phyloP scores from a whole-genome alignment of 2,888 invertebrate species.

The Microctonus aethiopoides region DNA sequence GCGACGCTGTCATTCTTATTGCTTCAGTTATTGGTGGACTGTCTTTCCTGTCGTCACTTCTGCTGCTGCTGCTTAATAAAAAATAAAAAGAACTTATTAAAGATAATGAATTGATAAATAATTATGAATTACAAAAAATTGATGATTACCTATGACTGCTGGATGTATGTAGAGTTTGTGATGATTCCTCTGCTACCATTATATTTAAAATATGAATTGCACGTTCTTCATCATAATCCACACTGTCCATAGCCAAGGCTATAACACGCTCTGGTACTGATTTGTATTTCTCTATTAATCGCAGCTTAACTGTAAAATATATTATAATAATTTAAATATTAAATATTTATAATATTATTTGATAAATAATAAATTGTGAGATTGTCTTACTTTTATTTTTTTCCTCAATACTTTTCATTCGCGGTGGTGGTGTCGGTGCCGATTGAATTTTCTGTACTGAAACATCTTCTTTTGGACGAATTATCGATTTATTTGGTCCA shows the following conservation, averaged over 20 bases:
- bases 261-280: slow-evolving; percentile 84
- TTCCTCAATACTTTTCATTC: slow-evolving; percentile 77
- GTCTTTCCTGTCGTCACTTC: slow-evolving; percentile 61
- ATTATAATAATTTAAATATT: slow-evolving; percentile 9
- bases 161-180: slow-evolving; percentile 61
- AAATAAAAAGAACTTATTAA: slow-evolving; percentile 3
- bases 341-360: not conserved
- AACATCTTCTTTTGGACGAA: slow-evolving; percentile 64
- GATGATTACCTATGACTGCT: slow-evolving; percentile 60
- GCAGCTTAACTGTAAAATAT: slow-evolving; percentile 73
- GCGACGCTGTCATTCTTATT: slow-evolving; percentile 62
- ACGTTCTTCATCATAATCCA: slow-evolving; percentile 84
- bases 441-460: slow-evolving; percentile 45
- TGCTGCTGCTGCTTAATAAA: slow-evolving; percentile 51
- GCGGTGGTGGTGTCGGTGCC: slow-evolving; percentile 71
- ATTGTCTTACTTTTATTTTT: slow-evolving; percentile 69
- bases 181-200: slow-evolving; percentile 76
- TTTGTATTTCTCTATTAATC: slow-evolving; percentile 79
- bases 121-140: not conserved
- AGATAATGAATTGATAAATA: not conserved
- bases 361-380: not conserved
- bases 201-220: slow-evolving; percentile 83
- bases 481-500: slow-evolving; percentile 69
- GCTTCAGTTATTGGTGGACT: slow-evolving; percentile 63
- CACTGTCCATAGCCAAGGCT: slow-evolving; percentile 87